Base-by-base conservation (phyloP, 2,888 invertebrate genomes). In the Hemithea aestivaria region DNA sequence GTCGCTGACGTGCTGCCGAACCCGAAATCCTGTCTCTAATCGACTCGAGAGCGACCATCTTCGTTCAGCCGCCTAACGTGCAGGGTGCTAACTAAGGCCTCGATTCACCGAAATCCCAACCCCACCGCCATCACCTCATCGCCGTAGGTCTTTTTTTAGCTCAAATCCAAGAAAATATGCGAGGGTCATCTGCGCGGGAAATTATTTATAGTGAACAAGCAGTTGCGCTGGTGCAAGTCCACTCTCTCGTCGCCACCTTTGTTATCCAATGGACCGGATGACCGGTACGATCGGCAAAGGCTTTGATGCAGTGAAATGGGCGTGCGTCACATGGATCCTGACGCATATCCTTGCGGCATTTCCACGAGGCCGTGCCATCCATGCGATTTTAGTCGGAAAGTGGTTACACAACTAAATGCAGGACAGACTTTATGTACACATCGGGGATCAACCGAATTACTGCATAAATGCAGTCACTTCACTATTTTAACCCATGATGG, bases 191-290 rank as follows among this genome's bases (percentile, higher is more conserved):
- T 27, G 27, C 27, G 27, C 27, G 27, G 11, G 12, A 27, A 27
- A 11, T 12, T 27, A 27, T 27, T 27, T 27, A 27, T 7, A 27
- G 12, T 27, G 30, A 20, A 28, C 28, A 31, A 31, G 7, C 30
- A n/a, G 30, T 31, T 31, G 30, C 23, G 30, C 30, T 2, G 12
- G 30, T 31, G 30, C 11, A 31, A 22, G 12, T 12, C 30, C 30
- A 31, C 30, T 31, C 30, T 31, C 30, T 31, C 23, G 30, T 31
- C 30, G 22, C 11, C n/a, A 7, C 11, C 23, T 31, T 11, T 31
- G 23, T 22, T n/a, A 2, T 23, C 22, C 23, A 12, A 11, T 31
- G 30, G 30, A 31, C 23, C 23, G 30, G 11, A 8, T 22, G n/a
- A n/a, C 30, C n/a, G 21, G 12, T 27, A 11, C 27, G 12, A 27